Conservation (phyloP, 2,113 vertebrate genomes). For the Embiotoca jacksoni region DNA sequence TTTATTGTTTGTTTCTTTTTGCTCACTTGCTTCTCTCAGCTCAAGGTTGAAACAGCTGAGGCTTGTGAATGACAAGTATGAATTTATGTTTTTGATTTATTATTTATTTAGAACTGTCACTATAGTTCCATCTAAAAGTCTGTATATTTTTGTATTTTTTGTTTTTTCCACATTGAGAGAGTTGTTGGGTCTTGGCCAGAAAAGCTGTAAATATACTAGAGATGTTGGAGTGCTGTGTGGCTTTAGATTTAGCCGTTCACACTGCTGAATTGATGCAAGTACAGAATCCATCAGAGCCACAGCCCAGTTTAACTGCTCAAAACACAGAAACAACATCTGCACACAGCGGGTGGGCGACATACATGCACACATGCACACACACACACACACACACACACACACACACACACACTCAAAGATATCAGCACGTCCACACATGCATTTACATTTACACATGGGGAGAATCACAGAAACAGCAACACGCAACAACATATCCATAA, state of each 20-base stretch:
- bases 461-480: slow-evolving; percentile 59
- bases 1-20: slow-evolving; percentile 66
- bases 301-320: slow-evolving; percentile 58
- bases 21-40: slow-evolving; percentile 56
- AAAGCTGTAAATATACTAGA: slow-evolving; percentile 77
- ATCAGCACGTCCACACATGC: slow-evolving; percentile 61
- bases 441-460: slow-evolving; percentile 65
- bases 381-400: slow-evolving; percentile 48
- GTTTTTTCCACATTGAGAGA: slow-evolving; percentile 44
- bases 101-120: slow-evolving; percentile 70
- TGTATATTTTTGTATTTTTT: slow-evolving; percentile 70
- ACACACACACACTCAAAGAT: slow-evolving; percentile 46
- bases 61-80: slow-evolving; percentile 56
- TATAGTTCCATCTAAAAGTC: slow-evolving; percentile 60
- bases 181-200: slow-evolving; percentile 63
- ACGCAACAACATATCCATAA: slow-evolving; percentile 74
- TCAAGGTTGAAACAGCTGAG: slow-evolving; percentile 44
- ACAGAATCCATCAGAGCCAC: slow-evolving; percentile 60
- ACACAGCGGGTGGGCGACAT: slow-evolving; percentile 42
- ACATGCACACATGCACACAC: slow-evolving; percentile 41
- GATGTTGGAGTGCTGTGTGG: slow-evolving; percentile 55
- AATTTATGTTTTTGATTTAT: slow-evolving; percentile 42
- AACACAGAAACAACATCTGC: slow-evolving; percentile 47
- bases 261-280: slow-evolving; percentile 53
- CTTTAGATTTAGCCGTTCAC: slow-evolving; percentile 58